Percentiles rank a stretch among this genome's conserved stretches.
Evolutionary conservation across 2,113 vertebrate genomes (phyloP).

Genomic region (Phalacrocorax carbo): DNA sequence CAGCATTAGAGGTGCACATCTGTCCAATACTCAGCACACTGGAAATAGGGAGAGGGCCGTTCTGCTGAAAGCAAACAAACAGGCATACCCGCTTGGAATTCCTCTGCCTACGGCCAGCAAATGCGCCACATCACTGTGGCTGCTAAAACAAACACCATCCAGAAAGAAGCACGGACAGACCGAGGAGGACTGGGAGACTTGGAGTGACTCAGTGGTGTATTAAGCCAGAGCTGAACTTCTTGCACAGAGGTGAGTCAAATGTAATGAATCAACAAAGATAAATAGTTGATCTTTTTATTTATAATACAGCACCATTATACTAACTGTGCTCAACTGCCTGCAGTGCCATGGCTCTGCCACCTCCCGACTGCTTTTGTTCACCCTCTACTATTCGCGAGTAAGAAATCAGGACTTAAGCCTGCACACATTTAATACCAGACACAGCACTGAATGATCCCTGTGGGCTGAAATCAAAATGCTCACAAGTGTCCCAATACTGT

Average conservation of each 20-base stretch:
- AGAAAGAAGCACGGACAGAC: neutral
- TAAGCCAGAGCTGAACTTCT: constrained; percentile 12
- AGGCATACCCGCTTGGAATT: neutral
- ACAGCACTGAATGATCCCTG: neutral
- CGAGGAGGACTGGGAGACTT: neutral
- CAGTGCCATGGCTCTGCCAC: neutral
- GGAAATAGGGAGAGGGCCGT: neutral
- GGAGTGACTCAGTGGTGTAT: constrained; percentile 4
- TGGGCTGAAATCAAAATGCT: neutral
- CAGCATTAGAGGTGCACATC: neutral
- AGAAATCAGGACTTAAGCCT: neutral
- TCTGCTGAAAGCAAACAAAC: neutral
- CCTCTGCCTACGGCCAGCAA: constrained; percentile 29
- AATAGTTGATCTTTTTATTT: constrained; percentile 9
- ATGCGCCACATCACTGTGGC: neutral
- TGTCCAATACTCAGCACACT: neutral
- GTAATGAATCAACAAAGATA: constrained; percentile 19
- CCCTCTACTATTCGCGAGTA: neutral
- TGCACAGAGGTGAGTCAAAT: constrained; percentile 22
- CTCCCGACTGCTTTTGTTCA: neutral
- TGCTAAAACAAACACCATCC: constrained; percentile 25
- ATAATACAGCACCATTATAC: constrained; percentile 10
- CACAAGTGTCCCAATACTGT: neutral
- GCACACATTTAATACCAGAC: neutral
- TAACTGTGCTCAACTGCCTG: neutral